Evolutionary conservation across 2,113 vertebrate genomes (phyloP).

Genomic region (Grammomys dolichurus): DNA sequence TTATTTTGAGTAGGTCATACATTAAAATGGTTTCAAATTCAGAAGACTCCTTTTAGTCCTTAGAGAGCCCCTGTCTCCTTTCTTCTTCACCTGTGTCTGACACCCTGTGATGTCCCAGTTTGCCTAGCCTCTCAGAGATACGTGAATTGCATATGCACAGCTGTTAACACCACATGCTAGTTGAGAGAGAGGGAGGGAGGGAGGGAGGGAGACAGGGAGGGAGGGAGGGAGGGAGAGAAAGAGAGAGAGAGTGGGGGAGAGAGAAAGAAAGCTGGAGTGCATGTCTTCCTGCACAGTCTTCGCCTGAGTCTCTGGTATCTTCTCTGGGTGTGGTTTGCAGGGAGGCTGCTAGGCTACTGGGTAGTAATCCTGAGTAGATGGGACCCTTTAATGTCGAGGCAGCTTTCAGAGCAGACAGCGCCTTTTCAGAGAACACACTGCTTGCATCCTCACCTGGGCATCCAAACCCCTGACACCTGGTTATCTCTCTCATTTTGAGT

Average conservation of each 20-base stretch:
- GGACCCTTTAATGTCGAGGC: neutral
- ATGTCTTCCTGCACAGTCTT: neutral
- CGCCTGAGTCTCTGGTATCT: conserved; percentile 24
- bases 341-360: neutral
- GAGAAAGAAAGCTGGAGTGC: neutral
- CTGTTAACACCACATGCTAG: neutral
- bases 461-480: neutral
- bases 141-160: neutral
- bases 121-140: neutral
- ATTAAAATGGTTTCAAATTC: conserved; percentile 58
- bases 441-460: neutral
- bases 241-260: neutral
- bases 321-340: neutral
- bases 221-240: neutral
- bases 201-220: neutral
- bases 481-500: neutral
- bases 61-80: neutral
- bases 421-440: neutral
- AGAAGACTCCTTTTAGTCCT: neutral
- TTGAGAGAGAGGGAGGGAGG: neutral
- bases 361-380: neutral
- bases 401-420: neutral
- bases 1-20: conserved; percentile 7
- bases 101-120: neutral
- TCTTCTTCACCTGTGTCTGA: neutral